Percentiles rank a stretch among this genome's conserved stretches.
Evolutionary conservation across 2,113 vertebrate species (phyloP).

Genomic region (Cynocephalus volans): DNA sequence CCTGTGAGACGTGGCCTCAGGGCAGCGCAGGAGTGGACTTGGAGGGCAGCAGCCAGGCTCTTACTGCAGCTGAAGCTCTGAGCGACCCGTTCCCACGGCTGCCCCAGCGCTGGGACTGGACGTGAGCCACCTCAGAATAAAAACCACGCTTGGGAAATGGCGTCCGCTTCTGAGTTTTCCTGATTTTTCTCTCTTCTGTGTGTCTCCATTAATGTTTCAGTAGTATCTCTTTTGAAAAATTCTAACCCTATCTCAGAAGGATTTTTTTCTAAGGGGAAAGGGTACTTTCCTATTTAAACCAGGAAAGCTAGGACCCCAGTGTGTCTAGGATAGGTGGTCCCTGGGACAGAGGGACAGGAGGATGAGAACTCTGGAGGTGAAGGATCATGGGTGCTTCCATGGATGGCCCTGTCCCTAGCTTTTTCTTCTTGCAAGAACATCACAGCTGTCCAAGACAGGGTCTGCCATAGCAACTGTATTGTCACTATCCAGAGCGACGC

Average conservation of each 20-base stretch:
- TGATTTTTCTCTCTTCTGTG: not conserved
- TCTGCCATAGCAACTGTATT: slow-evolving; percentile 27
- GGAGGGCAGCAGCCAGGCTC: not conserved
- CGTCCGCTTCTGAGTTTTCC: not conserved
- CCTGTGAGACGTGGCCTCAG: not conserved
- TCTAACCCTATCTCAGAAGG: not conserved
- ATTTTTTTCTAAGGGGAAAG: not conserved
- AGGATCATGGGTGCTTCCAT: not conserved
- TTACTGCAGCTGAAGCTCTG: not conserved
- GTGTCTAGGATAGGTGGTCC: not conserved
- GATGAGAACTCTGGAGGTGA: not conserved
- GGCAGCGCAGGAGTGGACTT: not conserved
- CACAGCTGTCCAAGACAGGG: not conserved
- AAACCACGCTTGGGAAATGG: not conserved
- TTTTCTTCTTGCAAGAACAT: slow-evolving; percentile 3
- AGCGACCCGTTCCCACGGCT: not conserved
- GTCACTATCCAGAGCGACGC: not conserved
- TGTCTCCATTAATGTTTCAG: not conserved
- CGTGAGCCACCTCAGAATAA: not conserved
- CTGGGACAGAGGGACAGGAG: not conserved
- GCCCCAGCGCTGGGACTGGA: not conserved
- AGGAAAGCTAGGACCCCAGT: not conserved
- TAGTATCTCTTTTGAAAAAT: slow-evolving; percentile 8
- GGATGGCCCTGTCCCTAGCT: not conserved
- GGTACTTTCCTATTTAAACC: not conserved